Evolutionary conservation across 2,113 vertebrate genomes (phyloP).

Genomic region (Eulacestoma nigropectus): DNA sequence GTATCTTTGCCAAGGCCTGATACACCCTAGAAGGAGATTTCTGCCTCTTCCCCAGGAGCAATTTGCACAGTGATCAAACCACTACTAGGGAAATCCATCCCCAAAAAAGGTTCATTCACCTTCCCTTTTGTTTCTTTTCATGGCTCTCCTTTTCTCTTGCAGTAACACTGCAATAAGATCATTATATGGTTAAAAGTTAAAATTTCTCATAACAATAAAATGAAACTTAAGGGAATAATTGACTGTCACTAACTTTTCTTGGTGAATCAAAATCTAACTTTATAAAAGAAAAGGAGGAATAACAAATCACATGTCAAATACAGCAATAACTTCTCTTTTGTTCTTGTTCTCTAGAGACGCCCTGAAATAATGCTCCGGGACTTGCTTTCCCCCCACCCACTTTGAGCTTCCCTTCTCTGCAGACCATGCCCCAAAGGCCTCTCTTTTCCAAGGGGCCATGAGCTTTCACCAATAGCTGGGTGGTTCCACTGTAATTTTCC

Average conservation of each 20-base stretch:
- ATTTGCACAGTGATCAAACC: not conserved
- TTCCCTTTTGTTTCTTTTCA: not conserved
- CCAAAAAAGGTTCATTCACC: not conserved
- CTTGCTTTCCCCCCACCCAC: not conserved
- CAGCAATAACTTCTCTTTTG: not conserved
- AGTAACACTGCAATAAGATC: not conserved
- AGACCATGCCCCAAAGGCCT: not conserved
- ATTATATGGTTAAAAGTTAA: not conserved
- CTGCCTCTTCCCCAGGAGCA: not conserved
- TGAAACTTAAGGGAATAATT: not conserved
- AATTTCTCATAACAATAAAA: not conserved
- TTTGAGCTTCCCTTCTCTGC: not conserved
- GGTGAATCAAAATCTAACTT: conserved; percentile 2
- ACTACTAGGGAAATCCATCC: not conserved
- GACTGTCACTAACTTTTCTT: not conserved
- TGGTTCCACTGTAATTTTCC: not conserved
- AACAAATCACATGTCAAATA: conserved; percentile 4
- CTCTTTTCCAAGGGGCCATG: not conserved
- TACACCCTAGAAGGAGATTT: not conserved
- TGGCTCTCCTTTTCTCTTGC: not conserved
- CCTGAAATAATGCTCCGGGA: not conserved
- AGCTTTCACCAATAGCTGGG: not conserved
- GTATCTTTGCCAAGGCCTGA: not conserved
- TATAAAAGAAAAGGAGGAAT: conserved; percentile 28
- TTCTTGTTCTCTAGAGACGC: not conserved